Evolutionary conservation across 2,113 vertebrate genomes (phyloP).

Genomic region (Copsychus sechellarum): DNA sequence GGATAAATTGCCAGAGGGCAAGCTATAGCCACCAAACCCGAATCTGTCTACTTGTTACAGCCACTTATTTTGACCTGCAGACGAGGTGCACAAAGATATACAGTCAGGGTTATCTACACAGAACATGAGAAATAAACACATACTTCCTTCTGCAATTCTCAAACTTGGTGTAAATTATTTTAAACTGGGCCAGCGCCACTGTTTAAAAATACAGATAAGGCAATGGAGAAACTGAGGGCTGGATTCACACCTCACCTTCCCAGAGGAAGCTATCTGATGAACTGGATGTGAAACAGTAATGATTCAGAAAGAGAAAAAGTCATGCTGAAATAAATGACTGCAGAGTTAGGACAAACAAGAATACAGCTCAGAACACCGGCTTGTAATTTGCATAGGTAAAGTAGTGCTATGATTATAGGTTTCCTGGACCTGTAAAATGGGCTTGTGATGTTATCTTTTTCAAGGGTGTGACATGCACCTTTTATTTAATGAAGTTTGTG

Average conservation of each 20-base stretch:
- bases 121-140: not conserved
- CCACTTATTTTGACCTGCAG: not conserved
- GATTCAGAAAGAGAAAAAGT: not conserved
- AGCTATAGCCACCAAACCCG: not conserved
- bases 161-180: not conserved
- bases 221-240: not conserved
- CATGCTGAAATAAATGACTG: not conserved
- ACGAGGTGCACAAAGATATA: not conserved
- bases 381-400: not conserved
- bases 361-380: not conserved
- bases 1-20: not conserved
- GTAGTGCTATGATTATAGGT: not conserved
- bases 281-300: not conserved
- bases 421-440: not conserved
- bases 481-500: slow-evolving; percentile 21
- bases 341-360: not conserved
- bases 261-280: not conserved
- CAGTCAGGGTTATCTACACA: not conserved
- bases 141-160: not conserved
- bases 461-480: slow-evolving; percentile 22
- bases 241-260: not conserved
- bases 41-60: no score
- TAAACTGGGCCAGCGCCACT: not conserved
- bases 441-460: slow-evolving; percentile 38
- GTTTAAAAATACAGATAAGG: not conserved